These are phyloP conservation scores for Smutsia gigantea DNA, from an alignment of 2,797 vertebrate genomes.

Conservation along the genomic window DNA sequence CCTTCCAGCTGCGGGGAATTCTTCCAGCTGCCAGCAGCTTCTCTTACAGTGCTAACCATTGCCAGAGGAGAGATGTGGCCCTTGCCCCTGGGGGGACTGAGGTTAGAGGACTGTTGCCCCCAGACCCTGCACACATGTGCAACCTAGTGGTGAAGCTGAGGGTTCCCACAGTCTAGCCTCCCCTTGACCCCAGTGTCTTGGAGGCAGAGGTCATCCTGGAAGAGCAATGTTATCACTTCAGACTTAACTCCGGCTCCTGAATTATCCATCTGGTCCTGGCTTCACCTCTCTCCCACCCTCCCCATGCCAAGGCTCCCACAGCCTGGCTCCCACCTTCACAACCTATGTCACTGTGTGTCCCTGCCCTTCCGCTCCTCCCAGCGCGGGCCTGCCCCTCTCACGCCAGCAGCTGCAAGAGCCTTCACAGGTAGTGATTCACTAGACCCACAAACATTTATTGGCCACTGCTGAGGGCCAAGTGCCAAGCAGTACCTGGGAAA, in stretches of 20 bases:
- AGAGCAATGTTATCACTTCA: not conserved
- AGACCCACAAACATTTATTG: no score
- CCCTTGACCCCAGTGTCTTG: fast-evolving
- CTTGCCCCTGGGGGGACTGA: not conserved
- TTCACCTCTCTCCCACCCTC: not conserved
- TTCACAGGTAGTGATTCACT: not conserved
- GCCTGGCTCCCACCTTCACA: not conserved
- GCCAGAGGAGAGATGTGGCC: not conserved
- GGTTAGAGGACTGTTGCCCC: not conserved
- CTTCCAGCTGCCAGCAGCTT: not conserved
- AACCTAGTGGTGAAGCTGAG: not conserved
- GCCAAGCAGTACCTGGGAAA: no score
- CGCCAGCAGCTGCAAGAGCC: not conserved
- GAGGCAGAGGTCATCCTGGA: not conserved
- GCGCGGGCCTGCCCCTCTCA: no score
- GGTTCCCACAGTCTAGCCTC: fast-evolving
- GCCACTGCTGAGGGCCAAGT: not conserved
- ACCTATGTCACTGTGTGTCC: no score
- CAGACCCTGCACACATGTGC: not conserved
- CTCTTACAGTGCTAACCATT: not conserved
- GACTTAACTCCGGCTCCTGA: not conserved
- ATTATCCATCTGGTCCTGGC: not conserved
- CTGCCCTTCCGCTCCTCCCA: not conserved
- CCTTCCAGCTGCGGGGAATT: slow-evolving; percentile 3
- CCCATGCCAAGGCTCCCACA: no score